Evolutionary conservation across 2,113 vertebrate species (phyloP), one percentile per base, ranked within the genome.

Genomic region (Xyrauchen texanus): DNA sequence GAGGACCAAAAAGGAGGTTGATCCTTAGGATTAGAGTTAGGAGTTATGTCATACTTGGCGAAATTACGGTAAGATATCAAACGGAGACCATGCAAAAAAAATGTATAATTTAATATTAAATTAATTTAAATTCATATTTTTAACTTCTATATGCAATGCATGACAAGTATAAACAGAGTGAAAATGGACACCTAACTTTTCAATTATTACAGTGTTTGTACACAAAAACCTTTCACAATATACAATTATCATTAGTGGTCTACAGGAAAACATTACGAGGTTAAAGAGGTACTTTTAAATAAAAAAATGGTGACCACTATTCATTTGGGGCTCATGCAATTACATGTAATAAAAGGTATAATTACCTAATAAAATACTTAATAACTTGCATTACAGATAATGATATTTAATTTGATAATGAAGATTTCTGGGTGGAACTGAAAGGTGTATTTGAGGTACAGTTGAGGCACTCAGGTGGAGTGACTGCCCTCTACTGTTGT

Each of bases 401-500:
- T 58, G 60, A 8, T 42, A 15, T 60, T 68, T 46, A 10, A 34
- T n/a, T 6, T 34, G 8, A 34, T 34, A 15, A 11, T 9, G 5
- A 7, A 21, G n/a, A 49, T 63, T 52, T 5, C 53, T 15, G 15
- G 13, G 15, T 58, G 55, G 0, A 11, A 58, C 7, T 58, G 15
- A 44, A 42, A 53, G 8, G 16, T 42, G 21, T 34, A 34, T 34
- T 34, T 34, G 21, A 34, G 21, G 21, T 34, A 34, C 21, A 60
- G 21, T 21, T 71, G 65, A 73, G 34, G 53, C 12, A 9, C 34
- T 42, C 47, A 81, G 76, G 52, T 66, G 49, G 46, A 75, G 46
- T 75, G 69, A 34, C 79, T 78, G 79, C 83, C 83, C 79, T 81
- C 83, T 84, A 74, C 83, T 84, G 83, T 84, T 76, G 58, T 70